Percentiles rank a stretch among this genome's conserved stretches.
phyloP scores from a whole-genome alignment of 92 coral and sea anemone species.

The Siderastrea radians region DNA sequence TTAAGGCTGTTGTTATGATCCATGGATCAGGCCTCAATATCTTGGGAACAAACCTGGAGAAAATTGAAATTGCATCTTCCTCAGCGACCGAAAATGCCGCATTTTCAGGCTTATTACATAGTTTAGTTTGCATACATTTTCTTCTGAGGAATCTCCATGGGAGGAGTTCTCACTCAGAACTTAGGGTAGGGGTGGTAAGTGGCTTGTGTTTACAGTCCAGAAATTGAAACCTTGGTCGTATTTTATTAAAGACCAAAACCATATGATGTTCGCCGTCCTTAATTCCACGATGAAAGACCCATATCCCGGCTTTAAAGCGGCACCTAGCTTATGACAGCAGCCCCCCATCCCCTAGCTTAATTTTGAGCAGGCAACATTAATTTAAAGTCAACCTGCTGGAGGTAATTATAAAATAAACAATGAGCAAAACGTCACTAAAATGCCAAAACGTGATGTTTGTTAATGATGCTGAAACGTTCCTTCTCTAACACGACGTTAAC shows the following conservation, averaged over 20 bases:
- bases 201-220: no score
- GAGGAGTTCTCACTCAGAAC: no score
- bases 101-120: no score
- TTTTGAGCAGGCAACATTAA: background rate
- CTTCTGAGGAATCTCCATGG: no score
- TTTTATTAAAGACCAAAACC: no score
- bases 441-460: background rate
- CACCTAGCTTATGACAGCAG: background rate
- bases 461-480: background rate
- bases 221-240: no score
- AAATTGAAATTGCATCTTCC: background rate
- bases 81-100: no score
- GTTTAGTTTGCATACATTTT: no score
- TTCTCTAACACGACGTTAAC: background rate
- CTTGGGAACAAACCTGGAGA: background rate
- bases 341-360: background rate
- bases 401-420: background rate
- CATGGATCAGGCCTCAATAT: background rate
- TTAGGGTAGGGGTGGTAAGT: no score
- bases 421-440: background rate
- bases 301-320: background rate
- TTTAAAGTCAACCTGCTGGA: background rate
- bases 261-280: no score
- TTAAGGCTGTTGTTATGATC: background rate
- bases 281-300: no score